These are phyloP conservation scores for Aphelenchoides bicaudatus DNA, from an alignment of 2,888 invertebrate genomes.

Conservation along the genomic window DNA sequence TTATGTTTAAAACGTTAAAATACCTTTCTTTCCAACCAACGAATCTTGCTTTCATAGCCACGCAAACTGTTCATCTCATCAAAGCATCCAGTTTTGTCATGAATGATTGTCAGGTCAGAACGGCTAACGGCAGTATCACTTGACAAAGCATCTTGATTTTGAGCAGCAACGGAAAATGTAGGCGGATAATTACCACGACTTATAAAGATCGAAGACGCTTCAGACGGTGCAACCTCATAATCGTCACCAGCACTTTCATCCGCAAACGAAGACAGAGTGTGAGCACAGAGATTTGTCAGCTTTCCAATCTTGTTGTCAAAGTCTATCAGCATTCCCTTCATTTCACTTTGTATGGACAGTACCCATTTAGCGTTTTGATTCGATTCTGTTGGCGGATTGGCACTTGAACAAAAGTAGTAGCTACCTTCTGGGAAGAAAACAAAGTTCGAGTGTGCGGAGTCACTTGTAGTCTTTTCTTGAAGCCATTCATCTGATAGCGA, in stretches of 20 bases:
- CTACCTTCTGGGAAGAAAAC: constrained; percentile 98
- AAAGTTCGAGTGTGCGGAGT: constrained; percentile 62
- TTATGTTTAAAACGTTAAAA: neutral
- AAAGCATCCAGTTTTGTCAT: neutral
- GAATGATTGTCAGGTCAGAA: constrained; percentile 7
- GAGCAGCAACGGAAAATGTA: neutral
- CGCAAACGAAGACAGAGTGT: constrained; percentile 89
- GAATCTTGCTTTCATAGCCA: constrained; percentile 40
- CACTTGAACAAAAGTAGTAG: constrained; percentile 83
- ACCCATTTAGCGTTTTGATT: constrained; percentile 80
- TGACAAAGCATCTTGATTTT: neutral
- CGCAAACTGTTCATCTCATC: constrained; percentile 25
- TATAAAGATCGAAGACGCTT: constrained; percentile 15
- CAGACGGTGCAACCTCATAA: constrained; percentile 6
- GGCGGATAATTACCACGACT: no score
- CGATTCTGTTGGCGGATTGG: constrained; percentile 28
- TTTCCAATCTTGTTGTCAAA: constrained; percentile 74
- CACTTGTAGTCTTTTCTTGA: constrained; percentile 34
- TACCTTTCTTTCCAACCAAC: constrained; percentile 56
- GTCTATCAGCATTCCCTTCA: constrained; percentile 74
- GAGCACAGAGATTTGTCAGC: constrained; percentile 85
- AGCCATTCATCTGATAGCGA: constrained; percentile 47
- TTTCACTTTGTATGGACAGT: constrained; percentile 94
- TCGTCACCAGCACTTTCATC: constrained; percentile 62
- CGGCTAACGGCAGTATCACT: neutral